Evolutionary conservation across 2,113 vertebrate species (phyloP), one percentile per base, ranked within the genome.

Genomic region (Phocoena sinus): DNA sequence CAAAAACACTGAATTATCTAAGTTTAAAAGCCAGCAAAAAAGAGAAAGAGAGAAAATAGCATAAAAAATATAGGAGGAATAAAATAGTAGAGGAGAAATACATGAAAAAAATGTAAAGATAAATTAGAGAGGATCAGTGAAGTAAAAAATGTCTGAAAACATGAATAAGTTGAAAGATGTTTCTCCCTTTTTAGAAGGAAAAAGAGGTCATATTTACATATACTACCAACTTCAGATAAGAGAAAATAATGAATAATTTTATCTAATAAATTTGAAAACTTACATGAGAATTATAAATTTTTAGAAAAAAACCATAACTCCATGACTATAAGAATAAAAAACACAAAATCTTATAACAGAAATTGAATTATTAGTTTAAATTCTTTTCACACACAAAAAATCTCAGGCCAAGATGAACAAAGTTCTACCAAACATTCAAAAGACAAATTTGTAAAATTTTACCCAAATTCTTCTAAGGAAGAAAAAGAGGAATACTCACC

Each of bases 311-410:
- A 80, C 36, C 7, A 14, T 74, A 88, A 65, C 28, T 73, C 38
- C 11, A 47, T 28, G 20, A 88, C 9, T 82, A 81, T 1, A 67
- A 36, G 25, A 95, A 92, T 41, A 44, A 14, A 80, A 88, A 62
- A 88, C 53, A 70, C 15, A 83, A 20, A 31, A 38, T 89, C 85
- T 83, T 76, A 60, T 44, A 89, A 74, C 9, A 60, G 23, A 71
- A 71, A 70, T 15, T 91, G 70, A 95, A 85, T 85, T 58, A 88
- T 36, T 81, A 83, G 8, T 47, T 90, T 76, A 92, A 95, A 88
- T 76, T 93, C 7, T 76, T 88, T 92, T 38, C 17, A 14, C 36
- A 92, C 21, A 71, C 38, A 58, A 60, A 65, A 86, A 31, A 65
- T 81, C n/a, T 20, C 60, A 76, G 60, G 58, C 47, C 68, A 89